Conservation (phyloP, 2,888 invertebrate species). For the Amiota mariae region DNA sequence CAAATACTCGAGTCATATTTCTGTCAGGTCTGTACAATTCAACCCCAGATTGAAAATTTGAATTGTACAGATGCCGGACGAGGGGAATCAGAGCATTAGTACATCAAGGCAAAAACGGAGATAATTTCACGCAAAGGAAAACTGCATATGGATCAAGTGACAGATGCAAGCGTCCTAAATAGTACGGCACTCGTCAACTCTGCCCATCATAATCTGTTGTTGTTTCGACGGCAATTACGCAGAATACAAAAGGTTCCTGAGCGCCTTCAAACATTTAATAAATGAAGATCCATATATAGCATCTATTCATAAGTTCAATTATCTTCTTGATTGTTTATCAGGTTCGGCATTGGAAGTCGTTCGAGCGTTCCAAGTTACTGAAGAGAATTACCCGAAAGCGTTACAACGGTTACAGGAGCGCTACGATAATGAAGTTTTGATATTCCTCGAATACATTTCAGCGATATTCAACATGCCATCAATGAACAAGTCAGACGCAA, state of each 20-base stretch:
- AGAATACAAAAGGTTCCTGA: neutral
- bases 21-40: neutral
- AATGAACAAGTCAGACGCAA: conserved; percentile 2
- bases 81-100: neutral
- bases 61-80: neutral
- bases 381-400: neutral
- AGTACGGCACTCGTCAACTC: neutral
- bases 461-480: neutral
- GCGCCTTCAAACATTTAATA: neutral
- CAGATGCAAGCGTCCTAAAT: neutral
- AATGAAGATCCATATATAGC: neutral
- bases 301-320: neutral
- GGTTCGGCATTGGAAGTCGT: neutral
- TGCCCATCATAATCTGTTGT: neutral
- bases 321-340: neutral
- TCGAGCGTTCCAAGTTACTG: neutral
- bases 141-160: neutral
- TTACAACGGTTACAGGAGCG: neutral
- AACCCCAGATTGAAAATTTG: neutral
- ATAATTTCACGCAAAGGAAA: no score
- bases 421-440: neutral
- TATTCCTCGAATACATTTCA: neutral
- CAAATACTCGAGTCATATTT: neutral
- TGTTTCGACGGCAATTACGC: neutral
- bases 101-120: no score